Evolutionary conservation across 2,113 vertebrate genomes (phyloP).

Genomic region (Nipponia nippon): DNA sequence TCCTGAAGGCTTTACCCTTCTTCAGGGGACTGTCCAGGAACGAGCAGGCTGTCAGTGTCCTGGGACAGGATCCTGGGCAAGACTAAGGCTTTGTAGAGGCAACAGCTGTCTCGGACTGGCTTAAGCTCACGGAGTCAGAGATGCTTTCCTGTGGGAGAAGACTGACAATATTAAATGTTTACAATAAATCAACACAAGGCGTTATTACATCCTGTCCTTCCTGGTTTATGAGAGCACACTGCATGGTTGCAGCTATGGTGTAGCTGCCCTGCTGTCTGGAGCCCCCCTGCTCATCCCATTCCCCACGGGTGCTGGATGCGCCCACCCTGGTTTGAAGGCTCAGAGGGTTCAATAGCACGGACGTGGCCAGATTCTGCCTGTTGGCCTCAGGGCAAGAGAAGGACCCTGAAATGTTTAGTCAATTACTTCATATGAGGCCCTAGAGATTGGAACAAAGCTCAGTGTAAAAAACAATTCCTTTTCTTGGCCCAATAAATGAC

Average conservation of each 20-base stretch:
- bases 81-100: not conserved
- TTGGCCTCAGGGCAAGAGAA: not conserved
- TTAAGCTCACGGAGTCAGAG: rapidly evolving
- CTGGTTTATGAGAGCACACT: not conserved
- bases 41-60: not conserved
- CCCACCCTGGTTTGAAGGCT: not conserved
- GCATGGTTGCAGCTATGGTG: rapidly evolving
- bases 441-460: not conserved
- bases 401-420: not conserved
- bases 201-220: not conserved
- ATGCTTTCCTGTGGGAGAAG: not conserved
- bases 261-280: not conserved
- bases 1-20: not conserved
- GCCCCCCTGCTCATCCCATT: not conserved
- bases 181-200: rapidly evolving
- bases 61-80: not conserved
- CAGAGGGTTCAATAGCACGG: not conserved
- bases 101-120: not conserved
- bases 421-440: not conserved
- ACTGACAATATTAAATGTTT: not conserved
- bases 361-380: not conserved
- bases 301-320: not conserved
- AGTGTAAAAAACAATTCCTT: not conserved
- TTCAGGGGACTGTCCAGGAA: not conserved
- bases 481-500: not conserved